phyloP scores from a whole-genome alignment of 2,113 vertebrate genomes.

The Gobius niger region DNA sequence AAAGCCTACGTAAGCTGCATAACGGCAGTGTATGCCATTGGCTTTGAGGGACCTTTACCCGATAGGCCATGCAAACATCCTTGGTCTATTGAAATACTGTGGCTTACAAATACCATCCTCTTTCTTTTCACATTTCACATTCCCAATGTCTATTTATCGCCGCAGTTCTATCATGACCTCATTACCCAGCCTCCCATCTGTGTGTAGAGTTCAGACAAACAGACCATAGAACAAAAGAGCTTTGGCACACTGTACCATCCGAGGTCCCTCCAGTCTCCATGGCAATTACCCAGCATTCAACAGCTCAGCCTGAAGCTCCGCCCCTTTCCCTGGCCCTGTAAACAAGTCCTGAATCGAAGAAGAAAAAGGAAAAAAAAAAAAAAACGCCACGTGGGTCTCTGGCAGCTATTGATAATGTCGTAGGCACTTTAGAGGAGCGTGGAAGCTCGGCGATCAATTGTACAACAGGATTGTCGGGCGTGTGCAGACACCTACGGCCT shows the following conservation, averaged over 20 bases:
- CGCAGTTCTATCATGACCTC: slow-evolving; percentile 28
- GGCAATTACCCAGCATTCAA: slow-evolving; percentile 64
- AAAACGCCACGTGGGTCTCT: slow-evolving; percentile 38
- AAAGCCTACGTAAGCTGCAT: too few relatives aligned
- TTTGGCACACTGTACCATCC: slow-evolving; percentile 33
- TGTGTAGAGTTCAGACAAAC: slow-evolving; percentile 52
- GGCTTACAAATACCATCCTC: too few relatives aligned
- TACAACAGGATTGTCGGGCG: slow-evolving; percentile 46
- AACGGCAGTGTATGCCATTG: too few relatives aligned
- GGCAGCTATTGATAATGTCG: slow-evolving; percentile 61
- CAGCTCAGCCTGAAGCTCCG: slow-evolving; percentile 26
- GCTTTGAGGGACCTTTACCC: too few relatives aligned
- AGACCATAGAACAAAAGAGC: slow-evolving; percentile 51
- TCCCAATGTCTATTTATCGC: slow-evolving; percentile 2
- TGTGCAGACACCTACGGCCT: slow-evolving; percentile 61
- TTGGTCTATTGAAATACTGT: too few relatives aligned
- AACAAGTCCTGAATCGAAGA: slow-evolving; percentile 34
- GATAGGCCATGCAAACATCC: too few relatives aligned
- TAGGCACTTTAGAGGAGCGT: slow-evolving; percentile 64
- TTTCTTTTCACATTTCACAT: not conserved
- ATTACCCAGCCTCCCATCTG: slow-evolving; percentile 42
- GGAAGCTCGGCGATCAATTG: slow-evolving; percentile 60
- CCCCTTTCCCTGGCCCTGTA: slow-evolving; percentile 22
- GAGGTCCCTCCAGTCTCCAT: slow-evolving; percentile 49
- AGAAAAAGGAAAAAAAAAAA: too few relatives aligned